Evolutionary conservation across 2,113 vertebrate genomes (phyloP).

Genomic region (Corvus cornix): DNA sequence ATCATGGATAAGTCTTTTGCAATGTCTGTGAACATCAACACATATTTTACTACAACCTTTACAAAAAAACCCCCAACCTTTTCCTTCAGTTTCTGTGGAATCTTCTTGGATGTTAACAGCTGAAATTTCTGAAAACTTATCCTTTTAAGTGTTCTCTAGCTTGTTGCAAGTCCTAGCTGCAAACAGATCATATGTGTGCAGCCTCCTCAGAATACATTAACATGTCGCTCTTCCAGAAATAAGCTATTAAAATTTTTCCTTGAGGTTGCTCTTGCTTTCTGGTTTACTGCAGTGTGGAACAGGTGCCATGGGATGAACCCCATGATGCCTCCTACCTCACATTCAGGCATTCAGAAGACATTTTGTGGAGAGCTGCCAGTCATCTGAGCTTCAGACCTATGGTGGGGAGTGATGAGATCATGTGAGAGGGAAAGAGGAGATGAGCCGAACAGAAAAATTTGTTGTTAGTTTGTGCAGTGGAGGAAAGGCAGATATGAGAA

Average conservation of each 20-base stretch:
- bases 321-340: neutral
- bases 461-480: neutral
- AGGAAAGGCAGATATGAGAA: neutral
- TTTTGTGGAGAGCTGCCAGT: neutral
- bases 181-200: neutral
- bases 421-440: neutral
- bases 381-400: neutral
- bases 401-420: neutral
- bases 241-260: neutral
- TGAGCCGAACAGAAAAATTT: neutral
- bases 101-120: neutral
- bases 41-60: neutral
- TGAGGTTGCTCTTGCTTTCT: neutral
- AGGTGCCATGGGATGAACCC: neutral
- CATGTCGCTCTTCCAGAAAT: neutral
- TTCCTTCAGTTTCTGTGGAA: neutral
- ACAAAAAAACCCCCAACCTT: neutral
- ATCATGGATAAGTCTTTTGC: constrained; percentile 17
- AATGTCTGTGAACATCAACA: constrained; percentile 19
- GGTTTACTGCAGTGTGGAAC: neutral
- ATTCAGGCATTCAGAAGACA: neutral
- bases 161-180: neutral
- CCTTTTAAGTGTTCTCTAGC: neutral
- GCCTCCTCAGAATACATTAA: neutral
- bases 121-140: neutral